Percentiles rank a stretch among this genome's conserved stretches.
These are phyloP conservation scores for Brachionus sp. DNA, from an alignment of 1,140 invertebrate species.

Conservation along the genomic window DNA sequence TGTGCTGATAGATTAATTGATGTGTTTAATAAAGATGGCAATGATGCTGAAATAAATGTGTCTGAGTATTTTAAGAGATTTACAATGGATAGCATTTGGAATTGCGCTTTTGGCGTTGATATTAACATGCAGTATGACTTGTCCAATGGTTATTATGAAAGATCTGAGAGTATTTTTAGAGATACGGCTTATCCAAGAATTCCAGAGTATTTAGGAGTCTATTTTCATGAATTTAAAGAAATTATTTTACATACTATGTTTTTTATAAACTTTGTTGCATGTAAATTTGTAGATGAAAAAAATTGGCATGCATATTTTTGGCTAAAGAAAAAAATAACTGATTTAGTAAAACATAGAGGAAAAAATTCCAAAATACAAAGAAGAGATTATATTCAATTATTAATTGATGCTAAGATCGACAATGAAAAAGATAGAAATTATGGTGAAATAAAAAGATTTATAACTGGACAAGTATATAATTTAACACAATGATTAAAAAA, in stretches of 20 bases:
- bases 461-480: not conserved
- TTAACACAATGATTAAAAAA: too few relatives aligned
- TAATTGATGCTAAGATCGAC: conserved; percentile 21
- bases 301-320: conserved; percentile 12
- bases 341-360: not conserved
- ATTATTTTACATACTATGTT: not conserved
- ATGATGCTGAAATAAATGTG: not conserved
- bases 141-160: conserved; percentile 50
- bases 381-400: conserved; percentile 34
- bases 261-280: not conserved
- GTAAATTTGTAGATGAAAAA: not conserved
- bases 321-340: not conserved
- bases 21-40: not conserved
- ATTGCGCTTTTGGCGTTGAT: conserved; percentile 32
- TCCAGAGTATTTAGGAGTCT: not conserved
- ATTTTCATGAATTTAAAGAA: conserved; percentile 21
- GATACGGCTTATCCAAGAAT: not conserved
- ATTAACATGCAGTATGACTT: conserved; percentile 52
- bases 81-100: too few relatives aligned
- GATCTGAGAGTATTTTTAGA: not conserved
- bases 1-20: conserved; percentile 8
- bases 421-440: conserved; percentile 23
- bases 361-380: not conserved
- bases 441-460: not conserved
- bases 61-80: too few relatives aligned